Base-by-base conservation (phyloP, 2,113 vertebrate genomes). In the Cyanistes caeruleus region DNA sequence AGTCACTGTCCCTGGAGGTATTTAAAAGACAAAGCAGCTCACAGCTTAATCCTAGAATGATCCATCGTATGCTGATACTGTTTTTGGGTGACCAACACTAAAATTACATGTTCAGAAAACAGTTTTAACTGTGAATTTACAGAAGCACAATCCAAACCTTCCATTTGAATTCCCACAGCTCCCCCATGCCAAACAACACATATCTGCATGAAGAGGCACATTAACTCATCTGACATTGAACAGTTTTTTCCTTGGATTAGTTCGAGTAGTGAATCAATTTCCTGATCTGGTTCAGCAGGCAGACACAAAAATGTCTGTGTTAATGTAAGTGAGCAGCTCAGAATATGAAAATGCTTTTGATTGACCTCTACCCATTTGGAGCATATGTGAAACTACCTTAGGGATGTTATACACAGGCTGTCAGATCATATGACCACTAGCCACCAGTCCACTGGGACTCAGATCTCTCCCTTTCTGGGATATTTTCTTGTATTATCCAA, bases 311-410 rank as follows among this genome's bases (percentile, higher is more conserved):
- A 86, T 7, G 14, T 37, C 75, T 77, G 12, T 33, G 64, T 58
- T 92, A 77, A 77, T 76, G 84, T 35, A 65, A 93, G 39, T 1
- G 19, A 68, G 60, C 43, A 63, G 73, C 88, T 86, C 72, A 55
- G 70, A 68, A 79, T 41, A 88, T 51, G 68, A 86, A 92, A 95
- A 84, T 63, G 46, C 30, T 88, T 93, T 84, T 59, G 76, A 81
- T 37, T 86, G 94, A 84, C 51, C 72, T 70, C 68, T 31, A 67
- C 41, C 79, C 51, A 35, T 84, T 92, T 70, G 55, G 46, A 70
- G 59, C 43, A 8, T 13, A 68, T 31, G 14, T 46, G 51, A 86
- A 84, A 67, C 68, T 9, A 90, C 90, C 76, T 51, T 14, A 35
- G 79, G 86, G 86, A 74, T 25, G 33, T 69, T 23, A 15, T 0